Percentiles rank a stretch among this genome's conserved stretches.
These are phyloP conservation scores for Myzus persicae DNA, from an alignment of 1,140 invertebrate genomes.

Conservation along the genomic window DNA sequence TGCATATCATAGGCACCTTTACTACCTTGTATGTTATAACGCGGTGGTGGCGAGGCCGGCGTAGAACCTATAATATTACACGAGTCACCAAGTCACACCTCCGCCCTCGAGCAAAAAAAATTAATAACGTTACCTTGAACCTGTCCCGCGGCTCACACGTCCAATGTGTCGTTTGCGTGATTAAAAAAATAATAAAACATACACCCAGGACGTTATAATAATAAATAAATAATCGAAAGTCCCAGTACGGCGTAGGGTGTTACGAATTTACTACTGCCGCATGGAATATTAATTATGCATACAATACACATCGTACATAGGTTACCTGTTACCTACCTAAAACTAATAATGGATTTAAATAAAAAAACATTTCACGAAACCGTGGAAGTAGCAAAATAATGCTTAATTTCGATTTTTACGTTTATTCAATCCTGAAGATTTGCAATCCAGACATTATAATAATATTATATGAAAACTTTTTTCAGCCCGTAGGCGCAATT, in stretches of 20 bases:
- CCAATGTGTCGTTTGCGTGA: not conserved
- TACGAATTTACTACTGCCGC: not conserved
- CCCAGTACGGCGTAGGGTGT: not conserved
- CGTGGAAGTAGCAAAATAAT: not conserved
- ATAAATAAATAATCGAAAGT: not conserved
- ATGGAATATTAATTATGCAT: not conserved
- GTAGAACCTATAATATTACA: not conserved
- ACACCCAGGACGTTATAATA: not conserved
- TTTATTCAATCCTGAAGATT: too few relatives aligned
- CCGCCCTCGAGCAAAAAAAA: not conserved
- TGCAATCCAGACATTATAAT: not conserved
- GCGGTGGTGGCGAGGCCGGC: too few relatives aligned
- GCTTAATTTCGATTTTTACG: not conserved
- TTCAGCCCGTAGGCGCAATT: not conserved
- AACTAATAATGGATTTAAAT: not conserved
- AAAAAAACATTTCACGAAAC: not conserved
- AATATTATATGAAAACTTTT: not conserved
- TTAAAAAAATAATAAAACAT: not conserved
- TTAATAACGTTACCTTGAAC: not conserved
- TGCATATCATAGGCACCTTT: too few relatives aligned
- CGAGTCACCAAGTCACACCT: not conserved
- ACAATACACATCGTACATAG: too few relatives aligned
- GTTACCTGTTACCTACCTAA: too few relatives aligned
- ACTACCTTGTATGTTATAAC: too few relatives aligned
- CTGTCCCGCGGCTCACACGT: not conserved